phyloP scores from a whole-genome alignment of 23 tunicate species.

The Trididemnum miniatum region DNA sequence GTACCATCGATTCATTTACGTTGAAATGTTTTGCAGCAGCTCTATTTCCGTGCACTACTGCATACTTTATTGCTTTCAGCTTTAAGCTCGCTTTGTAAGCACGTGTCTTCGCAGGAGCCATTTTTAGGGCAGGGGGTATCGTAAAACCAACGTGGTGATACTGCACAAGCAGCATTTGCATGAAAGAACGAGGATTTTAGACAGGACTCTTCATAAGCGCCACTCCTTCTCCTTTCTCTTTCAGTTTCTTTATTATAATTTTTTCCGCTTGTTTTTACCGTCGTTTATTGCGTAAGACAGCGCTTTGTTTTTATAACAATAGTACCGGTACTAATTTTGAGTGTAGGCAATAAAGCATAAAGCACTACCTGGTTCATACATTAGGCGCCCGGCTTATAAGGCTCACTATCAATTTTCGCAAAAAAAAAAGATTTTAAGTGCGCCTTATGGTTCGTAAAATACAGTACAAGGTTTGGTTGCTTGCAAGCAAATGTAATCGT shows the following conservation, averaged over 20 bases:
- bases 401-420: constrained; percentile 28
- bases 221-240: constrained; percentile 9
- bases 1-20: constrained; percentile 53
- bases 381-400: constrained; percentile 38
- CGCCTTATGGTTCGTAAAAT: constrained; percentile 35
- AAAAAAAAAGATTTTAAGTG: constrained; percentile 24
- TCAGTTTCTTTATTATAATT: background rate
- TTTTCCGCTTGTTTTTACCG: background rate
- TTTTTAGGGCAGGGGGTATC: constrained; percentile 47
- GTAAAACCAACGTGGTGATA: constrained; percentile 27
- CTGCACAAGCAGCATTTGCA: constrained; percentile 30
- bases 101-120: constrained; percentile 51
- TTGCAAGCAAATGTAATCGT: no score
- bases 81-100: constrained; percentile 62
- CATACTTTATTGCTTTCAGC: constrained; percentile 56
- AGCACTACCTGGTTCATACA: no score
- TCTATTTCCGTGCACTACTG: constrained; percentile 51
- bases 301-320: constrained; percentile 8
- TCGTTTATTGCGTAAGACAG: constrained; percentile 14
- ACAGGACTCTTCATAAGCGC: constrained; percentile 2
- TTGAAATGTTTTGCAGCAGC: constrained; percentile 41
- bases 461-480: no score
- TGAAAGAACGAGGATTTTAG: constrained; percentile 7
- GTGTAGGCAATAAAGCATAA: background rate
- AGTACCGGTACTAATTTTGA: background rate